A percentile compares a stretch with the other conserved stretches of the same genome.
These are phyloP conservation scores for Shargacucullia verbasci DNA, from an alignment of 2,888 invertebrate species.

Conservation along the genomic window DNA sequence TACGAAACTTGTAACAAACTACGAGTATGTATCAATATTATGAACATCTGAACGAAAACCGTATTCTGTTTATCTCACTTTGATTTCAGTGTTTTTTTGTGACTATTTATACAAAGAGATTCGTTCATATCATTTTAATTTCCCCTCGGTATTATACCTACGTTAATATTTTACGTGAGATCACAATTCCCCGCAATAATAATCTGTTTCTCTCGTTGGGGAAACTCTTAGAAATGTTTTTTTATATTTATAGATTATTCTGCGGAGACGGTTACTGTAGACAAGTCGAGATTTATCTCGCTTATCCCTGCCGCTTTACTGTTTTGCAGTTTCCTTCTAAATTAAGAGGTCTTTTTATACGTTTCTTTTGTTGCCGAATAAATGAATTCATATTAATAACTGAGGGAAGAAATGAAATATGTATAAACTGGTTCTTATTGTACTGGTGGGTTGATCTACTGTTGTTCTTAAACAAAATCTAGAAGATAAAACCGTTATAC, in stretches of 20 bases:
- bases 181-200: conserved; percentile 71
- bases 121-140: conserved; percentile 76
- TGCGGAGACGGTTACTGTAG: conserved; percentile 68
- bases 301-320: conserved; percentile 70
- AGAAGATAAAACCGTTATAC: too few relatives aligned
- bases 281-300: conserved; percentile 77
- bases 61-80: conserved; percentile 31
- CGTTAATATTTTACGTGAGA: conserved; percentile 79
- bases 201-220: conserved; percentile 68
- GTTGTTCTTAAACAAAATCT: too few relatives aligned
- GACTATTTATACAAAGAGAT: conserved; percentile 70
- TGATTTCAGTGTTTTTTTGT: conserved; percentile 31
- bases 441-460: too few relatives aligned
- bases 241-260: conserved; percentile 68
- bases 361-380: conserved; percentile 74
- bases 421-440: too few relatives aligned
- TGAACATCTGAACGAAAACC: conserved; percentile 7
- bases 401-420: neutral
- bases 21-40: conserved; percentile 3
- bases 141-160: conserved; percentile 77
- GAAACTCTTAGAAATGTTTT: conserved; percentile 69
- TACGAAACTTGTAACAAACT: too few relatives aligned
- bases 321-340: conserved; percentile 60
- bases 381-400: conserved; percentile 81
- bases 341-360: conserved; percentile 72